Evolutionary conservation across 2,797 vertebrate species (phyloP), one percentile per base, ranked within the genome.

Genomic region (Danio tinwini): DNA sequence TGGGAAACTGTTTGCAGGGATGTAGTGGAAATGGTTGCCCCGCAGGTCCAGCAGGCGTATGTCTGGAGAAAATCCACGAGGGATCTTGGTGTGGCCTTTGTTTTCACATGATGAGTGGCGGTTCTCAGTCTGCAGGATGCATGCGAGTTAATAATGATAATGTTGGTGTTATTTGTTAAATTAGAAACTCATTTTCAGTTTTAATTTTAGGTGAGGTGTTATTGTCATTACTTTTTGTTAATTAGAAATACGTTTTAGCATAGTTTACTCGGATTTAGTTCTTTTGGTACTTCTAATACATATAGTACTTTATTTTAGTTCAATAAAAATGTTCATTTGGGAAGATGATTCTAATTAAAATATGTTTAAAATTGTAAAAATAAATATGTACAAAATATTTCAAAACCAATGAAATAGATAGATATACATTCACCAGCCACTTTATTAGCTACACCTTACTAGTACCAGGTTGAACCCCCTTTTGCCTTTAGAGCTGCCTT

Each of bases 21-120:
- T 87, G 8, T 83, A 89, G 62, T 92, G 84, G 79, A 98, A 96
- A 86, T 90, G 52, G 81, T 98, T 99, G 39, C 82, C 89, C 10
- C 90, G 92, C 70, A 99, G 89, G 88, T 98, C 95, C 0, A 99
- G 94, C 44, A 99, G 95, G 16, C 82, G 92, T 0, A 94, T 96
- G 85, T 88, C 84, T 0, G 84, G 14, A 39, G 96, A 93, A 86
- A 99, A 98, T 61, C 95, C 94, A 0, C n/a, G 91, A 5, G 97
- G 97, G 49, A 99, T 91, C 59, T 94, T 93, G 73, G n/a, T 91
- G 82, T 96, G 92, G 9, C 90, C 87, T 0, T 89, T 93, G 87
- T 94, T 94, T 86, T 94, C 94, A 0, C 97, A 99, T 14, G 94
- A 91, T 2, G 93, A 93, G 0, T 98, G 97, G 19, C 87, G 92